Evolutionary conservation across 2,888 invertebrate genomes (phyloP), one percentile per base, ranked within the genome.

Genomic region (Ommatoiulus sabulosus): DNA sequence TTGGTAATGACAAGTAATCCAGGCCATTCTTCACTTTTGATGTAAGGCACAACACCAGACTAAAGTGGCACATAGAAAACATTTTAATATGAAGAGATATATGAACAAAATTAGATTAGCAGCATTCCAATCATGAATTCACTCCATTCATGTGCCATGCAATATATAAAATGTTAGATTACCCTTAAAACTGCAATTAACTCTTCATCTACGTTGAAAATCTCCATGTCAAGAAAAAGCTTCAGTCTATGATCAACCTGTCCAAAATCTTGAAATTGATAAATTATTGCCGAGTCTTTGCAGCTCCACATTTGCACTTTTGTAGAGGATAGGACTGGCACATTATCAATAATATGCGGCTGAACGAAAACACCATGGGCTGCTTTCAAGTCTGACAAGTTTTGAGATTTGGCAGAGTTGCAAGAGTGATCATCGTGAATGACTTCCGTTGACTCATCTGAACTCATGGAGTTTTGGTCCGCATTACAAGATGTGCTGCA

Each of bases 231-330:
- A 6, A 90, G 35, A 89, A 84, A 86, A 24, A 90, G 84, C 44
- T 87, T 86, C 7, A 90, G 44, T 46, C 89, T 44, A 57, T 90
- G 90, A 84, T 90, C 90, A 17, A 90, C 15, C 44, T 84, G 88
- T 3, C 84, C 24, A 20, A 90, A 89, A 89, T 90, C 89, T n/a
- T 86, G 84, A 87, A 87, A 89, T 5, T 86, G 89, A 89, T 89
- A 90, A 1, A 46, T 17, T 17, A 90, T 57, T 44, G 10, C 44
- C 7, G 44, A 20, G 24, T 87, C 43, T 44, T 85, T 84, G 43
- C 46, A 84, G 44, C 89, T 88, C 87, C 87, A 89, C 46, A 43
- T 80, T 80, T 35, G 80, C 4, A 80, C 80, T 80, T 80, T 80
- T 15, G 80, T 80, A 80, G 80, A 24, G 4, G 2, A 35, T 15